These are phyloP conservation scores for Standfussiana lucernea DNA, from an alignment of 2,888 invertebrate species.

Conservation along the genomic window DNA sequence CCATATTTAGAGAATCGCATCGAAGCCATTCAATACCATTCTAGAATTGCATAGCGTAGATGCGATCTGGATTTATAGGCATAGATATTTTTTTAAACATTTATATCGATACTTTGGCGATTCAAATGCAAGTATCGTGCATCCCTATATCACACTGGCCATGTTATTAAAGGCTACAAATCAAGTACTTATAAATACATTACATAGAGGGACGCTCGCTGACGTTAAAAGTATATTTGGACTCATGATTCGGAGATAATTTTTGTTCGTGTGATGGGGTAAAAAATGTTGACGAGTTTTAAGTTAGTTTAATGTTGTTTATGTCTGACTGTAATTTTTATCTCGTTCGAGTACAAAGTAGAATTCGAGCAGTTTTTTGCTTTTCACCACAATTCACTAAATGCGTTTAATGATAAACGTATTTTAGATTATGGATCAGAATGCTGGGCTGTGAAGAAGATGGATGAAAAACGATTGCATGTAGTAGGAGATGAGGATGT, in stretches of 20 bases:
- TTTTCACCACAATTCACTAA: neutral
- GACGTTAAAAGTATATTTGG: slow-evolving; percentile 40
- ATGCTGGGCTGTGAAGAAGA: no score
- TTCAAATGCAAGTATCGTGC: neutral
- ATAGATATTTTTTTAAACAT: neutral
- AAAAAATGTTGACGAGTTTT: slow-evolving; percentile 1
- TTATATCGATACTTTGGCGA: neutral
- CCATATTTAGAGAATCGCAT: neutral
- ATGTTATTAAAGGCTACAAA: slow-evolving; percentile 77
- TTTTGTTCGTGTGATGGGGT: neutral
- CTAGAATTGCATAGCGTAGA: neutral
- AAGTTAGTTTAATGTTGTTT: neutral
- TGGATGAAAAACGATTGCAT: no score
- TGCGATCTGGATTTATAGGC: neutral
- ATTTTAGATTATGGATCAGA: neutral
- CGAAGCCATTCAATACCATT: neutral
- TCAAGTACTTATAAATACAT: slow-evolving; percentile 75
- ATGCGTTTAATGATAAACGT: neutral
- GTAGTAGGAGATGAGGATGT: no score
- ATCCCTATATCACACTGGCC: slow-evolving; percentile 63
- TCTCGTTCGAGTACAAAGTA: neutral
- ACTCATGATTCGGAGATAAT: slow-evolving; percentile 3
- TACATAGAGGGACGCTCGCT: slow-evolving; percentile 55
- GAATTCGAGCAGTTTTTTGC: neutral
- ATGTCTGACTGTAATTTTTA: neutral